phyloP scores from a whole-genome alignment of 2,113 vertebrate genomes.

The Barbus barbus region DNA sequence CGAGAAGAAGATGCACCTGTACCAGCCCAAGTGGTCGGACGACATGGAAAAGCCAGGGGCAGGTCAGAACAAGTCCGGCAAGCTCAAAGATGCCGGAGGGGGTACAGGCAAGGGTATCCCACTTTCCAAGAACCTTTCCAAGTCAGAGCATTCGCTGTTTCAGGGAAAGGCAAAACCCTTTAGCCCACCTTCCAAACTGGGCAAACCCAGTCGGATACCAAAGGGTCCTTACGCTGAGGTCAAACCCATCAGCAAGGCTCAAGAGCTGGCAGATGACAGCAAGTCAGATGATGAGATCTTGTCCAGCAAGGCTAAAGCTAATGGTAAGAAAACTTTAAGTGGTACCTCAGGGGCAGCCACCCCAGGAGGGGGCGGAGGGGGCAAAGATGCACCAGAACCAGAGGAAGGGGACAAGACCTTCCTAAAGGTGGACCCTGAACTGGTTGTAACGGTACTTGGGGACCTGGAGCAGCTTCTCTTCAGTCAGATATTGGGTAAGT shows the following conservation, averaged over 20 bases:
- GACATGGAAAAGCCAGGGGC: constrained; percentile 76
- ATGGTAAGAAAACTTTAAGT: constrained; percentile 64
- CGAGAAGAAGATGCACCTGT: constrained; percentile 92
- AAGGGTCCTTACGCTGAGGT: constrained; percentile 93
- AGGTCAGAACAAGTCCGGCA: constrained; percentile 63
- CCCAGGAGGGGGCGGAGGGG: constrained; percentile 55
- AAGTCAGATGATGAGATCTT: constrained; percentile 81
- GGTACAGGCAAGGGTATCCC: constrained; percentile 62
- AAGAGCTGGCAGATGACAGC: constrained; percentile 75
- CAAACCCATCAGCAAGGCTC: constrained; percentile 89
- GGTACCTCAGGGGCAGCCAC: constrained; percentile 58
- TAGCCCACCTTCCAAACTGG: constrained; percentile 71
- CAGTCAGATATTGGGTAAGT: constrained; percentile 96
- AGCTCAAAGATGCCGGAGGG: constrained; percentile 66
- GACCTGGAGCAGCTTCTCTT: constrained; percentile 97
- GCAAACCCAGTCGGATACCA: constrained; percentile 89
- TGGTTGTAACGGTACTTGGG: constrained; percentile 95
- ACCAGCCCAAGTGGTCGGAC: constrained; percentile 87
- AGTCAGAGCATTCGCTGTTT: constrained; percentile 93
- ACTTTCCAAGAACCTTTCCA: constrained; percentile 85
- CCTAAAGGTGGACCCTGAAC: constrained; percentile 94
- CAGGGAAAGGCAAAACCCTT: constrained; percentile 81
- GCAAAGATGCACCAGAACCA: constrained; percentile 27
- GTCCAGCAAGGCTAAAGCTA: constrained; percentile 77
- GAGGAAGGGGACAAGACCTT: constrained; percentile 86